Conservation (phyloP, 2,888 invertebrate species). For the Heteropelma amictum region DNA sequence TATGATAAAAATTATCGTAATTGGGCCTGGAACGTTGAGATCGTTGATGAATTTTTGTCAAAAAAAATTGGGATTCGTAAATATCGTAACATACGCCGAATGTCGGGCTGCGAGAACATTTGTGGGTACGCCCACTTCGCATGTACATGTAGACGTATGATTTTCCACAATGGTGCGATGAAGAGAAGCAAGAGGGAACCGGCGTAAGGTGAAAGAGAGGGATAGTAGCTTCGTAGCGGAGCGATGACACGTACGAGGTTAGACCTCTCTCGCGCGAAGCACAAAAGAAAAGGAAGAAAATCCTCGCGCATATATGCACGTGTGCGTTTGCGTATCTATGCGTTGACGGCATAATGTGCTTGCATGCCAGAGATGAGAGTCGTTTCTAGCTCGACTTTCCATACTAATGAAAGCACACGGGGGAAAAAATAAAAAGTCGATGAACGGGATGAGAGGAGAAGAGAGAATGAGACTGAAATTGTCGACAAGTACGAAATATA, state of each 20-base stretch:
- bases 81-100: no score
- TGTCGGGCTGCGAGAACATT: neutral
- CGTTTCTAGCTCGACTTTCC: neutral
- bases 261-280: conserved; percentile 23
- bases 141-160: conserved; percentile 9
- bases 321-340: neutral
- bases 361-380: conserved; percentile 14
- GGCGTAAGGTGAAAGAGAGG: conserved; percentile 4
- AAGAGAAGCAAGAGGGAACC: neutral
- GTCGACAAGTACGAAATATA: no score
- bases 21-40: no score
- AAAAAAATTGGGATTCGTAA: no score
- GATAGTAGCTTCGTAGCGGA: conserved; percentile 47
- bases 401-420: neutral
- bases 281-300: conserved; percentile 50
- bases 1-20: no score
- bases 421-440: no score
- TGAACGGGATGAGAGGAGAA: no score
- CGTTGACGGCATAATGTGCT: conserved; percentile 11
- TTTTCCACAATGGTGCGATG: neutral
- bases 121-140: conserved; percentile 26
- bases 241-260: conserved; percentile 53
- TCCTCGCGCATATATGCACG: conserved; percentile 11
- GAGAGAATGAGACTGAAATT: no score
- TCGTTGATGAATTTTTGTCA: no score